Base-by-base conservation (phyloP, 1,140 invertebrate genomes). In the Amphibalanus amphitrite region DNA sequence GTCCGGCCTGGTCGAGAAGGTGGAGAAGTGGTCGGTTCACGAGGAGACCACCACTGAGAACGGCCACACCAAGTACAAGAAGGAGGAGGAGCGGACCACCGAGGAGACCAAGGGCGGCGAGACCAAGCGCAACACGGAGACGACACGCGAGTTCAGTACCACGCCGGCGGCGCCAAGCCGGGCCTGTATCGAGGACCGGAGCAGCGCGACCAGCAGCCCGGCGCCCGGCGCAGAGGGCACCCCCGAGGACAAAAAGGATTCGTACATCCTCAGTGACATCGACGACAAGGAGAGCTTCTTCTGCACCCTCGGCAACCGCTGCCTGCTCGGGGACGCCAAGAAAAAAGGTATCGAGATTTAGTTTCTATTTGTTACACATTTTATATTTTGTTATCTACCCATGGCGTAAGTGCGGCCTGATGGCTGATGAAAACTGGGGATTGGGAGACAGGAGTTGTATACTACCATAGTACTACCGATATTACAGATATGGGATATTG, bases 231-330 rank as follows among this genome's bases (percentile, higher is more conserved):
- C 15, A 4, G 20, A 72, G 69, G 69, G 68, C n/a, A 69, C 70
- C 3, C 38, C 30, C 30, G 69, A 72, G 23, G 69, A 72, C 25
- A 33, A 67, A 26, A 69, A 69, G 69, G 69, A 69, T 26, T n/a
- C 33, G 8, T 69, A 69, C 68, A 69, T 72, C 71, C 71, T 72
- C 38, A 72, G 69, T 1, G 70, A 72, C 40, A 72, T 72, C 33
- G 29, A 70, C 29, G 33, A 69, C 29, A 47, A 88, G 73, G 87
- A 86, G 78, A 82, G 82, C 73, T 93, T 93, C 80, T 84, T 86
- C 78, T 93, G 90, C 80, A 84, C 85, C 70, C 80, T 90, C 73
- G 86, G 86, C 72, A 84, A 85, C 71, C 85, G 87, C 73, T 92
- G 90, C 78, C 78, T 87, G 29, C 77, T 90, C 70, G 90, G 89